Evolutionary conservation across 2,888 invertebrate species (phyloP).

Genomic region (Phrixothrix hirtus): DNA sequence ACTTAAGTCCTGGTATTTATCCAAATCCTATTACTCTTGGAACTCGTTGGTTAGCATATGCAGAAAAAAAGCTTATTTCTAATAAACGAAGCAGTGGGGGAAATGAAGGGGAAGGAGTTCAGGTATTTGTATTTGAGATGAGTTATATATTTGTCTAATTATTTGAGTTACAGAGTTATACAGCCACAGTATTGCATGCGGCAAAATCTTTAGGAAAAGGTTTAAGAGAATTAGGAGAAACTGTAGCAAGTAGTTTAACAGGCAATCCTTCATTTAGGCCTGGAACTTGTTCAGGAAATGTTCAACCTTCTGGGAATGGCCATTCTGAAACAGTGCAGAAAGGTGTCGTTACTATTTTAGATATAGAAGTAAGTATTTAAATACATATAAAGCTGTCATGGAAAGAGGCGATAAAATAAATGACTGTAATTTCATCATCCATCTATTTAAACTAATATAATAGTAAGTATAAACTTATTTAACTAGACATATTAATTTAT

Average conservation of each 20-base stretch:
- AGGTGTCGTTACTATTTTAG: conserved; percentile 86
- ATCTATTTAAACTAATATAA: too few relatives aligned
- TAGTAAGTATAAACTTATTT: too few relatives aligned
- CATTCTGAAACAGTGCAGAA: conserved; percentile 70
- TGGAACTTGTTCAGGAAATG: conserved; percentile 46
- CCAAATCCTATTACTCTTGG: conserved; percentile 87
- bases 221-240: conserved; percentile 85
- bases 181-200: conserved; percentile 91
- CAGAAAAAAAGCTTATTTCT: conserved; percentile 82
- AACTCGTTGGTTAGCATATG: conserved; percentile 81
- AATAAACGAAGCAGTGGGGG: conserved; percentile 81
- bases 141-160: too few relatives aligned
- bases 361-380: conserved; percentile 69
- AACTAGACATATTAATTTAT: too few relatives aligned
- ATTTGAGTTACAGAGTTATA: conserved; percentile 77
- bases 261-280: conserved; percentile 62
- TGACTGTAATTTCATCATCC: too few relatives aligned
- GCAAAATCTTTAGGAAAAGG: conserved; percentile 94
- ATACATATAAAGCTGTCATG: too few relatives aligned
- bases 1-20: conserved; percentile 79
- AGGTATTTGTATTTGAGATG: conserved; percentile 40
- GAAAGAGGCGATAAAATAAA: too few relatives aligned
- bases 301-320: conserved; percentile 40
- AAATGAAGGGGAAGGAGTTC: conserved; percentile 67
- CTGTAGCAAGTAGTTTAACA: conserved; percentile 86